Conservation (phyloP, 2,113 vertebrate genomes). For the Raja brachyura region DNA sequence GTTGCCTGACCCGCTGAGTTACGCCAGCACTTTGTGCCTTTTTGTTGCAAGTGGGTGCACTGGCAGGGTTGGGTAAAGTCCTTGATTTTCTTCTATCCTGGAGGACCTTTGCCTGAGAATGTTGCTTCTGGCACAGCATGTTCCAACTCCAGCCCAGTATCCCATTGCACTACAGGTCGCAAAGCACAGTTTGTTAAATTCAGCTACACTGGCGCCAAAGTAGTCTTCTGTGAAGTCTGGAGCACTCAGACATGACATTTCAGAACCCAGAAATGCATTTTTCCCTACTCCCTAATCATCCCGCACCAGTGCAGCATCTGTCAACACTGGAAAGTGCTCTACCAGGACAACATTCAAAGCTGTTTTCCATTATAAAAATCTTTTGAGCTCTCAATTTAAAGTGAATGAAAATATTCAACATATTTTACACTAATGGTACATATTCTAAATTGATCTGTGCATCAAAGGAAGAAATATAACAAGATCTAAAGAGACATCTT, state of each 20-base stretch:
- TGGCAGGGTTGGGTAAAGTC: neutral
- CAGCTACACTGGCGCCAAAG: neutral
- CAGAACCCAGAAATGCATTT: neutral
- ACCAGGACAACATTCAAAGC: neutral
- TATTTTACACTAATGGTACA: constrained; percentile 24
- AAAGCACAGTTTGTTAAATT: neutral
- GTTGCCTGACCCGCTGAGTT: too few relatives aligned
- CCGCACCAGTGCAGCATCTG: neutral
- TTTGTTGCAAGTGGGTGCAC: too few relatives aligned
- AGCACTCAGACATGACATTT: neutral
- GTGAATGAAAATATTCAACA: constrained; percentile 11
- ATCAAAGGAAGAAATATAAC: constrained; percentile 18
- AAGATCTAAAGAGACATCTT: neutral
- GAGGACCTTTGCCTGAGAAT: neutral
- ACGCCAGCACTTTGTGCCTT: too few relatives aligned
- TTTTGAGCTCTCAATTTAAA: constrained; percentile 2
- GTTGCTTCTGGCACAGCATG: neutral
- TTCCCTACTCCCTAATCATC: neutral
- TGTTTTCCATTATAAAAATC: constrained; percentile 7
- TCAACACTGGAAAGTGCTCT: neutral
- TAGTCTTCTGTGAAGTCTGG: neutral
- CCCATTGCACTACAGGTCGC: neutral
- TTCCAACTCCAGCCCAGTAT: neutral
- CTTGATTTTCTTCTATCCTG: neutral
- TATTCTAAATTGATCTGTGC: constrained; percentile 2